Evolutionary conservation across 2,797 vertebrate species (phyloP), one percentile per base, ranked within the genome.

Genomic region (Enteromius trimaculatus): DNA sequence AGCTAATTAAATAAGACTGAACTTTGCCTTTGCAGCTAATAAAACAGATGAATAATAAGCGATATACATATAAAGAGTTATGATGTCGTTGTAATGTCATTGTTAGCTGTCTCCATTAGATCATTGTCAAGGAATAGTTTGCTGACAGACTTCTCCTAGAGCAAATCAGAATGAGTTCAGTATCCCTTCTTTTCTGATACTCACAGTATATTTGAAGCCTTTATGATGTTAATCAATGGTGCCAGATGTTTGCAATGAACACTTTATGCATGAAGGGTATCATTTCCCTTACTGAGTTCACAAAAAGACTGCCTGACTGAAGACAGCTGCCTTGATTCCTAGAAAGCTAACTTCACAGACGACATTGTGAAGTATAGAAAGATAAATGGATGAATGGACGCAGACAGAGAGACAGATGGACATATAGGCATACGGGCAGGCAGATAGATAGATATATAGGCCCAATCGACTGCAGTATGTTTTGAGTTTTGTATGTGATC

Each of bases 401-500:
- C 19, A 72, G 14, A 70, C 8, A 37, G 9, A 75, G 3, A 64
- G 9, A 76, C 4, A 10, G 4, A 37, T 62, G 4, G 17, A 23
- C 7, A 37, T 6, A n/a, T 3, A 9, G 21, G 19, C 0, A 1
- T 19, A 58, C 1, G 13, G 9, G 4, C 1, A 13, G 17, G 9
- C 8, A n/a, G 2, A 9, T 9, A 21, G 51, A 53, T 21, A 53
- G 51, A 53, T 6, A 55, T 2, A 53, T 6, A 53, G 51, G 19
- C 78, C 84, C 51, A 37, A 60, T 49, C 21, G 42, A 21, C 29
- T 76, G 14, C 1, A 21, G 69, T 85, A 39, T 80, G 34, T 87
- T 90, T 90, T 85, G 76, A 87, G 55, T 91, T 87, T 86, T 77
- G 77, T n/a, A 71, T 26, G 42, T 31, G 21, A 49, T 86, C 90